Evolutionary conservation across 2,888 invertebrate genomes (phyloP).

Genomic region (Sinelater perroti): DNA sequence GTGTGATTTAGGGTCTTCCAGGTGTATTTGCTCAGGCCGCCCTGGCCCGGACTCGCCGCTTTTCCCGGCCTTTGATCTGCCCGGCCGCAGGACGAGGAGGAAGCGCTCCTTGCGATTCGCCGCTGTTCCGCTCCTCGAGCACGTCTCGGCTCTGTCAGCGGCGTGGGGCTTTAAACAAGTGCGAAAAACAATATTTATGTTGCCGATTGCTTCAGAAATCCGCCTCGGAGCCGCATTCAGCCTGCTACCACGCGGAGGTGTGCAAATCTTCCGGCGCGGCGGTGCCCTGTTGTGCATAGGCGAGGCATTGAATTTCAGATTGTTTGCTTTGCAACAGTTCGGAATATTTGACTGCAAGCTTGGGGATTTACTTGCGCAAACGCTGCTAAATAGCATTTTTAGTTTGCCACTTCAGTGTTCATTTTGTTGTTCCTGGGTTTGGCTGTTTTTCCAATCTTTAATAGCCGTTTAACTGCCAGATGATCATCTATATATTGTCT

Average conservation of each 20-base stretch:
- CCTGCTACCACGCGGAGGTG: background rate
- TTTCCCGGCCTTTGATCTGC: slow-evolving; percentile 53
- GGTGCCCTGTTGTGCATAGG: too few relatives aligned
- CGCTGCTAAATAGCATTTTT: too few relatives aligned
- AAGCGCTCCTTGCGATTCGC: slow-evolving; percentile 43
- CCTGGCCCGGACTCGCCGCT: slow-evolving; percentile 46
- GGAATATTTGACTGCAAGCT: too few relatives aligned
- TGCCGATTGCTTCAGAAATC: slow-evolving; percentile 11
- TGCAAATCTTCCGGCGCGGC: too few relatives aligned
- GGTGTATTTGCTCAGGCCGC: slow-evolving; percentile 59
- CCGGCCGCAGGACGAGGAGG: slow-evolving; percentile 42
- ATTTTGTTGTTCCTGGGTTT: too few relatives aligned
- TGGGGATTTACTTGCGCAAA: too few relatives aligned
- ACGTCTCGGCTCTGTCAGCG: slow-evolving; percentile 35
- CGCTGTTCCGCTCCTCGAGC: slow-evolving; percentile 32
- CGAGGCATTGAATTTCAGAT: too few relatives aligned
- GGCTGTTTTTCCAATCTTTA: too few relatives aligned
- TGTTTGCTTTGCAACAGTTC: too few relatives aligned
- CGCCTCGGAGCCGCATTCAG: background rate
- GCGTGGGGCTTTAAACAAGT: slow-evolving; percentile 48
- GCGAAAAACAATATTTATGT: slow-evolving; percentile 57
- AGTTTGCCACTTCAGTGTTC: too few relatives aligned
- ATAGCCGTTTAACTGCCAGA: too few relatives aligned
- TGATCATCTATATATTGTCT: too few relatives aligned
- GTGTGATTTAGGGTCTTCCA: slow-evolving; percentile 58